Evolutionary conservation across 2,113 vertebrate species (phyloP).

Genomic region (Ia io): DNA sequence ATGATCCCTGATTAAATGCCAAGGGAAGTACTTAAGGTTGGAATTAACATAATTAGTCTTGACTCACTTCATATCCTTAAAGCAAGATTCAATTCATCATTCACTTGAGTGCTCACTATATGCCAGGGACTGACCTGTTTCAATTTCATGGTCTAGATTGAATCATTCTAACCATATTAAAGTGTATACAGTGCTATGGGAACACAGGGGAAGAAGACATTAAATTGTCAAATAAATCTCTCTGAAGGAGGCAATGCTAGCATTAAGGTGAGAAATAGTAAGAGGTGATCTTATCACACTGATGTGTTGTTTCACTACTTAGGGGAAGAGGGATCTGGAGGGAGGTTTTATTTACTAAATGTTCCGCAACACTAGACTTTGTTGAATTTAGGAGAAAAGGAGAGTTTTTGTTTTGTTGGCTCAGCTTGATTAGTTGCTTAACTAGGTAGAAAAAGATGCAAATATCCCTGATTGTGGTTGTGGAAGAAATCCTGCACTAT

Average conservation of each 20-base stretch:
- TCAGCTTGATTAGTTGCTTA: not conserved
- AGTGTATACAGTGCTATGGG: not conserved
- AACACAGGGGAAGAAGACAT: not conserved
- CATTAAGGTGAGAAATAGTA: not conserved
- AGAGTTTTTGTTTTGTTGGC: not conserved
- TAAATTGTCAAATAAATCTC: not conserved
- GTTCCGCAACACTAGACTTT: not conserved
- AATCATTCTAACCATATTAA: not conserved
- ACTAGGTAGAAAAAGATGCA: not conserved
- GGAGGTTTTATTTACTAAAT: not conserved
- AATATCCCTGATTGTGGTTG: not conserved
- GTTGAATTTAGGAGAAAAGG: not conserved
- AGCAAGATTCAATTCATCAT: not conserved
- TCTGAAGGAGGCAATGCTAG: not conserved
- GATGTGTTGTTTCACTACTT: not conserved
- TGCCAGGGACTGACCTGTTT: not conserved
- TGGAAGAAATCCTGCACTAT: not conserved
- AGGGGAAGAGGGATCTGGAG: not conserved
- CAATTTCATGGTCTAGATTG: not conserved
- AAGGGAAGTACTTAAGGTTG: not conserved
- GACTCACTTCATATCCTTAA: conserved; percentile 13
- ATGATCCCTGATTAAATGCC: not conserved
- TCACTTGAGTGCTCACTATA: not conserved
- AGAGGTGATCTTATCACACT: not conserved
- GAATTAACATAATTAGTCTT: conserved; percentile 16